Conservation (phyloP, 2,888 invertebrate genomes). For the Lasioglossum pauxillum region DNA sequence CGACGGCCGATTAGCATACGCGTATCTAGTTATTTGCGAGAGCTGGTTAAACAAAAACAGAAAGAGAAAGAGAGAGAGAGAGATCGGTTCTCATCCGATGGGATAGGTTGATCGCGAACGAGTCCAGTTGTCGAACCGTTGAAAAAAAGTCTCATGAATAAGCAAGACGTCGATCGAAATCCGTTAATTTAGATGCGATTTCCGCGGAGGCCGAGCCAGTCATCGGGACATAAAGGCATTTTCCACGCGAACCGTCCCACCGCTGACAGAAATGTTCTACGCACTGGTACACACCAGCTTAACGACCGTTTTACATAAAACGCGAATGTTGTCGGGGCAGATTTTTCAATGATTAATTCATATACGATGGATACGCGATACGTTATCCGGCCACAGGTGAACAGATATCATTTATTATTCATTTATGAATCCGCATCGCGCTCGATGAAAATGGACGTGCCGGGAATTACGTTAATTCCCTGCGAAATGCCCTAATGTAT, state of each 20-base stretch:
- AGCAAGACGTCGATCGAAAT: slow-evolving; percentile 30
- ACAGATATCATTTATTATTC: slow-evolving; percentile 2
- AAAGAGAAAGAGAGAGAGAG: not conserved
- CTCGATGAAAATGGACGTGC: not conserved
- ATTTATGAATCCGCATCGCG: slow-evolving; percentile 3
- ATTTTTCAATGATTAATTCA: slow-evolving; percentile 22
- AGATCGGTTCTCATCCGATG: not conserved
- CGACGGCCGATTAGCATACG: slow-evolving; percentile 27
- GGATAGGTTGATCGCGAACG: not conserved
- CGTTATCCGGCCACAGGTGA: not conserved
- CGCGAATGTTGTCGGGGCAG: slow-evolving; percentile 8
- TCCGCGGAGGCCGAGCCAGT: slow-evolving; percentile 4
- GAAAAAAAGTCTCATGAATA: slow-evolving; percentile 45
- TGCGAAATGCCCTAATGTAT: not conserved
- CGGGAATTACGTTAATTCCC: slow-evolving; percentile 1
- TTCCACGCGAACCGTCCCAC: slow-evolving; percentile 15
- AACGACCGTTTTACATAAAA: slow-evolving; percentile 32
- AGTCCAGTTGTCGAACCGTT: slow-evolving; percentile 24
- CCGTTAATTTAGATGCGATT: slow-evolving; percentile 33
- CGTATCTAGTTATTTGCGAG: slow-evolving; percentile 13
- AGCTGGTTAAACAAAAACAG: not conserved
- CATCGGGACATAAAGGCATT: slow-evolving; percentile 18
- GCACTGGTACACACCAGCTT: slow-evolving; percentile 9
- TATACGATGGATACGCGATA: not conserved
- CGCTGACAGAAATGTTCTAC: slow-evolving; percentile 14